Base-by-base conservation (phyloP, 2,888 invertebrate genomes). In the Coenonympha glycerion region DNA sequence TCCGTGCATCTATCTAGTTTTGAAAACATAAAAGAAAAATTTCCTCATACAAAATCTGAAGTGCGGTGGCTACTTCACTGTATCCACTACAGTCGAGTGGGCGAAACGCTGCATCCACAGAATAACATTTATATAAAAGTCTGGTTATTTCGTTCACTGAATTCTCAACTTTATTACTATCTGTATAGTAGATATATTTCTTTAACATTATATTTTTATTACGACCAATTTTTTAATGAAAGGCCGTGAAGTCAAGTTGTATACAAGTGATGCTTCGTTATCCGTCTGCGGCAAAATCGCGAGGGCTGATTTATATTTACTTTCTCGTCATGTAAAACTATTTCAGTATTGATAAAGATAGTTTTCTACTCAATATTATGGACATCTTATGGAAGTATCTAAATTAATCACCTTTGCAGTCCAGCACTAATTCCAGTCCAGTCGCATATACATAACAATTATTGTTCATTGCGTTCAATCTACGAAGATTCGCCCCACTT, bases 201-300 rank as follows among this genome's bases (percentile, higher is more conserved):
- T 24, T 26, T 42, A 24, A 5, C 6, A n/a, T 4, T 11, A 11
- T 22, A 40, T 47, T 42, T 47, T 49, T 53, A 44, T 46, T 56
- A 62, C 48, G 39, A 51, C 31, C 49, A 42, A 51, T 57, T 59
- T 62, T 62, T 53, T 61, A 50, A 58, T 63, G 59, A 56, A 52
- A 53, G 49, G 48, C 49, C 34, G 47, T 21, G 52, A 53, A 48
- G 53, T 49, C 55, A 47, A 51, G 53, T 59, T 59, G 57, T 58
- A 58, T 58, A 55, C 41, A 57, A 63, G 63, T 59, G 53, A 36
- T 53, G 59, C 60, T 62, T 62, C 62, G 62, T 62, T 63, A 63
- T 58, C 55, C 61, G 52, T 53, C 53, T 59, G 52, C 57, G 56
- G 56, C 53, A 57, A 57, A 55, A 57, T 57, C 51, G 54, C 49